These are phyloP conservation scores for Oreocharis arfaki DNA, from an alignment of 2,113 vertebrate genomes.

Conservation along the genomic window DNA sequence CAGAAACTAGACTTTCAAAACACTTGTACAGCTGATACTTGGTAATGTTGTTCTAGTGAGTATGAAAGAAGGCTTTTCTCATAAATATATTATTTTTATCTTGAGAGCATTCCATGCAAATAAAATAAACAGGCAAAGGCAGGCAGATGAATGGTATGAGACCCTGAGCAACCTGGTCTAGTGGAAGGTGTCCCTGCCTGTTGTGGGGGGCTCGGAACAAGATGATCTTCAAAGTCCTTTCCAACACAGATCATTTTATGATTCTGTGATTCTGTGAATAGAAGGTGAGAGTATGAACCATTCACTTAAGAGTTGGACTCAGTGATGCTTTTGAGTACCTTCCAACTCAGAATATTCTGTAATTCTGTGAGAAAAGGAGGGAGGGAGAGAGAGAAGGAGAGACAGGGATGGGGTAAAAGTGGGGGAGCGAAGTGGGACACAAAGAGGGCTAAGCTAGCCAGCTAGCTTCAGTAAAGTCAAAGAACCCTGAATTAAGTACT, in stretches of 20 bases:
- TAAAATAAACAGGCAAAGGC: neutral
- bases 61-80: neutral
- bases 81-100: neutral
- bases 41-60: neutral
- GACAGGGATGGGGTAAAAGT: neutral
- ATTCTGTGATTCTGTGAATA: neutral
- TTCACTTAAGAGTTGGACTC: neutral
- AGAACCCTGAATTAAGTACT: neutral
- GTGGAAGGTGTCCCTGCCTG: neutral
- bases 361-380: neutral
- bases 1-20: neutral
- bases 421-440: neutral
- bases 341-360: neutral
- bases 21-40: neutral
- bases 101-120: neutral
- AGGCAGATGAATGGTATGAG: neutral
- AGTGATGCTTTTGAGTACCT: neutral
- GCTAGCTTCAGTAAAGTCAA: neutral
- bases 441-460: neutral
- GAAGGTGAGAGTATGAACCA: neutral
- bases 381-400: neutral
- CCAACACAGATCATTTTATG: neutral
- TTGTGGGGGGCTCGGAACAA: accelerated
- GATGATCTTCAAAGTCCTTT: neutral
- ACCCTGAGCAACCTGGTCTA: neutral